Evolutionary conservation across 2,888 invertebrate species (phyloP).

Genomic region (Nycteola revayana): DNA sequence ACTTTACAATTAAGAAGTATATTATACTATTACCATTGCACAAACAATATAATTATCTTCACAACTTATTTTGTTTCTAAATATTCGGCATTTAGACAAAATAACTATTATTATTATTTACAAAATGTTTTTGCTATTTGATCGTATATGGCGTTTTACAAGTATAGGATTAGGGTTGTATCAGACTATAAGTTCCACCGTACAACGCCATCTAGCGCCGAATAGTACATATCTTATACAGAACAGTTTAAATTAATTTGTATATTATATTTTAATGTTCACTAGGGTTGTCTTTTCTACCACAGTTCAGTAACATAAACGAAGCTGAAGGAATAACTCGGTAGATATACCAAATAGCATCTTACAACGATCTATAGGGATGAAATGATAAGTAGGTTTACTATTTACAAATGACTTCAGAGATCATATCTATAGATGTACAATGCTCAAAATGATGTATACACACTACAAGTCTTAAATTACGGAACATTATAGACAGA

Average conservation of each 20-base stretch:
- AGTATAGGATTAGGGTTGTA: background rate
- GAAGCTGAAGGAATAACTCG: slow-evolving; percentile 25
- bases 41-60: slow-evolving; percentile 11
- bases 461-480: slow-evolving; percentile 24
- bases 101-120: slow-evolving; percentile 24
- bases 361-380: slow-evolving; percentile 28
- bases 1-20: slow-evolving; percentile 29
- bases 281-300: slow-evolving; percentile 36
- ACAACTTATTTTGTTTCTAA: slow-evolving; percentile 22
- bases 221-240: slow-evolving; percentile 22
- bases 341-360: slow-evolving; percentile 26
- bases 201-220: slow-evolving; percentile 19
- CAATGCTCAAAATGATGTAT: slow-evolving; percentile 30
- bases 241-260: slow-evolving; percentile 11
- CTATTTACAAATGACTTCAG: slow-evolving; percentile 40
- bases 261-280: slow-evolving; percentile 23
- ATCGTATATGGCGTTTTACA: slow-evolving; percentile 23
- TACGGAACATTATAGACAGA: slow-evolving; percentile 9
- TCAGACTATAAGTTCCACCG: slow-evolving; percentile 1
- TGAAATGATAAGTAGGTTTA: slow-evolving; percentile 29
- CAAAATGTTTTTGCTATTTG: slow-evolving; percentile 18
- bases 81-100: slow-evolving; percentile 22
- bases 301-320: slow-evolving; percentile 27
- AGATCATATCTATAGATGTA: slow-evolving; percentile 36
- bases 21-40: too few relatives aligned